These are phyloP conservation scores for Chymomyza amoena DNA, from an alignment of 2,888 invertebrate genomes.

Conservation along the genomic window DNA sequence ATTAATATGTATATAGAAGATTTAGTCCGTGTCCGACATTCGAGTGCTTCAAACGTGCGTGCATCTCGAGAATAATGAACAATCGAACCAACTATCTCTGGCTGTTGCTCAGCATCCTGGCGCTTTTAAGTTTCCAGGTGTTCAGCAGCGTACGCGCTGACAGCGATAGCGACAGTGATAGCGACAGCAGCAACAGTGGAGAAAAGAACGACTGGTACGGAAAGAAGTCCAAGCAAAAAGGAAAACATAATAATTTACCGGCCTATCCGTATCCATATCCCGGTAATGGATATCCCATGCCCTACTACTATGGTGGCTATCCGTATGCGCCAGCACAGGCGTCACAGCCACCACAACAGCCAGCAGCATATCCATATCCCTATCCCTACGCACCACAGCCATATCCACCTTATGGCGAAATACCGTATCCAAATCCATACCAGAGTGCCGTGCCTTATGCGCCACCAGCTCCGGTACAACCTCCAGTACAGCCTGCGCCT, in stretches of 20 bases:
- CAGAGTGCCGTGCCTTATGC: neutral
- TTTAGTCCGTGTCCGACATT: constrained; percentile 9
- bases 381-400: constrained; percentile 18
- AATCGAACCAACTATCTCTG: neutral
- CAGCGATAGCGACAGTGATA: constrained; percentile 10
- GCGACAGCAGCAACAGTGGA: constrained; percentile 13
- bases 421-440: neutral
- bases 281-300: neutral
- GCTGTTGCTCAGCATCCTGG: neutral
- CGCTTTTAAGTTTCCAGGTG: neutral
- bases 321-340: constrained; percentile 11
- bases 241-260: constrained; percentile 33
- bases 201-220: constrained; percentile 2
- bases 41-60: neutral
- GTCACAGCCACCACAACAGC: constrained; percentile 3
- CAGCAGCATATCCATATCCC: constrained; percentile 23
- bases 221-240: neutral
- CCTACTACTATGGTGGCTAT: constrained; percentile 4
- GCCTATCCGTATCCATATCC: constrained; percentile 22
- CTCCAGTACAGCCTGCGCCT: neutral
- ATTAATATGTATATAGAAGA: neutral
- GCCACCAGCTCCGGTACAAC: neutral
- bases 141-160: neutral
- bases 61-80: neutral
- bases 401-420: neutral